A percentile compares a stretch with the other conserved stretches of the same genome.
phyloP scores from a whole-genome alignment of 2,888 invertebrate genomes.

The Heliconius hortense region DNA sequence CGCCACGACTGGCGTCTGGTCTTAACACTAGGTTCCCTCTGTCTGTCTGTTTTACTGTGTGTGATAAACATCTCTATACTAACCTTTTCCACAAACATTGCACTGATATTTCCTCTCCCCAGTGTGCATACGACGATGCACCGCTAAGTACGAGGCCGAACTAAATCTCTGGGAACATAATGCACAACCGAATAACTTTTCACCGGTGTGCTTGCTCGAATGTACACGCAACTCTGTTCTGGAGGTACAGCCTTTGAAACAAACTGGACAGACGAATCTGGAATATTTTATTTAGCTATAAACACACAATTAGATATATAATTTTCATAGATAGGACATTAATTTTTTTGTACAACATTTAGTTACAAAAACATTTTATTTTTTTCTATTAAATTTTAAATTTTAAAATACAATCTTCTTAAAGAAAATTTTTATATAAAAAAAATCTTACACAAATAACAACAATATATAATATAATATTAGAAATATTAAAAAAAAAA shows the following conservation, averaged over 20 bases:
- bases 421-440: no score
- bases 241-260: constrained; percentile 74
- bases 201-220: constrained; percentile 68
- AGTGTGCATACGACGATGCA: constrained; percentile 69
- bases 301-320: no score
- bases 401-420: no score
- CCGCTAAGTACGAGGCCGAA: constrained; percentile 71
- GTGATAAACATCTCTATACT: constrained; percentile 1
- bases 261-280: constrained; percentile 73
- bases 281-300: background rate
- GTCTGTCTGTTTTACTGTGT: no score
- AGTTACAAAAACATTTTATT: no score
- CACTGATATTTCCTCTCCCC: constrained; percentile 68
- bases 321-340: no score
- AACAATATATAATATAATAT: no score
- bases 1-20: no score
- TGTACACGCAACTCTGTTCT: constrained; percentile 74
- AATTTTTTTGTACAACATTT: no score
- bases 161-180: constrained; percentile 69
- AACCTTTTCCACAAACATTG: constrained; percentile 68
- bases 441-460: no score
- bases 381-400: no score
- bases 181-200: constrained; percentile 72
- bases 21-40: no score
- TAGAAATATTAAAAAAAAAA: background rate